Evolutionary conservation across 2,113 vertebrate genomes (phyloP).

Genomic region (Lathamus discolor): DNA sequence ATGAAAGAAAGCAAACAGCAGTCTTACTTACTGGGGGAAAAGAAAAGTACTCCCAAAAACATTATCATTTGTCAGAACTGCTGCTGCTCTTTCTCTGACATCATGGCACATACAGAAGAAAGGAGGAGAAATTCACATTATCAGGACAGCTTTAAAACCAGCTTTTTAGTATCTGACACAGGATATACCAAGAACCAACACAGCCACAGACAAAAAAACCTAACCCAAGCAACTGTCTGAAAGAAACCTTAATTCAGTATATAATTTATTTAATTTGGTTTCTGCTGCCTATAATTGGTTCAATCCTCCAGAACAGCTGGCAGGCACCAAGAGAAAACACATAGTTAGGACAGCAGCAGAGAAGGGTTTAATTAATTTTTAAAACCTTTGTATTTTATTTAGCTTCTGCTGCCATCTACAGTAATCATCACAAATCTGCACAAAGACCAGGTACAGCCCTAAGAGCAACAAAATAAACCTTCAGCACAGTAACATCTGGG

Average conservation of each 20-base stretch:
- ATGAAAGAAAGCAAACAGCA: not conserved
- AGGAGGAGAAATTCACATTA: not conserved
- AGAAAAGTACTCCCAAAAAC: not conserved
- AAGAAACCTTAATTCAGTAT: constrained; percentile 10
- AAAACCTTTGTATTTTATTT: constrained; percentile 27
- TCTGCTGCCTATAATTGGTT: not conserved
- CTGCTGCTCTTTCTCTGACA: not conserved
- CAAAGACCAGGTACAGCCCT: not conserved
- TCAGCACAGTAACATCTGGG: not conserved
- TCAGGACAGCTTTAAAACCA: not conserved
- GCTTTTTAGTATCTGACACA: not conserved
- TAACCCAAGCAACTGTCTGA: not conserved
- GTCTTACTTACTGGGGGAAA: not conserved
- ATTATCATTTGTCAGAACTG: not conserved
- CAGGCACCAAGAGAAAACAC: not conserved
- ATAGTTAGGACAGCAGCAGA: not conserved
- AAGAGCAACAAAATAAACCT: not conserved
- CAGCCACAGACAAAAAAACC: not conserved
- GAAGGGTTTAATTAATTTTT: not conserved
- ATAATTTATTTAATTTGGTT: constrained; percentile 11
- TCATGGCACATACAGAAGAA: not conserved
- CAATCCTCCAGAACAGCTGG: not conserved
- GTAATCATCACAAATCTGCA: constrained; percentile 47
- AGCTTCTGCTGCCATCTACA: constrained; percentile 81
- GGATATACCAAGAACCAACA: not conserved